A percentile compares a stretch with the other conserved stretches of the same genome.
Evolutionary conservation across 1,140 invertebrate species (phyloP).

Genomic region (Samia ricini): DNA sequence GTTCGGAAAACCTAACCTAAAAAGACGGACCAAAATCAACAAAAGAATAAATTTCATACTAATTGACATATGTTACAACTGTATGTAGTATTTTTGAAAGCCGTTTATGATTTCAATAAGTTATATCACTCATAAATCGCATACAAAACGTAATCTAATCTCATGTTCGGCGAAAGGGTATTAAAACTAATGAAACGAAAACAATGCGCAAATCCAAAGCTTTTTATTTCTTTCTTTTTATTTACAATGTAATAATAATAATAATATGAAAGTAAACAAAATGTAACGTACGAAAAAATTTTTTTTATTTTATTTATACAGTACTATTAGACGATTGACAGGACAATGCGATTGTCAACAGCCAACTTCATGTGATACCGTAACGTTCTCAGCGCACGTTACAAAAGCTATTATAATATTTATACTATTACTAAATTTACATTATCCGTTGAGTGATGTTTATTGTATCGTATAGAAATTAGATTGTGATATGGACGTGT

Average conservation of each 20-base stretch:
- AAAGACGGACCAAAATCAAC: no score
- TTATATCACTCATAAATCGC: no score
- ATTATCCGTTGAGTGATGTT: constrained; percentile 34
- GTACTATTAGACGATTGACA: constrained; percentile 21
- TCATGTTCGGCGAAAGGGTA: no score
- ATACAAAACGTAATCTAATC: no score
- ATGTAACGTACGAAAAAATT: constrained; percentile 68
- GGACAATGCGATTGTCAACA: background rate
- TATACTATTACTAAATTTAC: constrained; percentile 30
- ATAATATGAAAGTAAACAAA: constrained; percentile 74
- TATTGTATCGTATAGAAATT: constrained; percentile 28
- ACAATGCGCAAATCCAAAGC: constrained; percentile 69
- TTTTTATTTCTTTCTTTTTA: constrained; percentile 64
- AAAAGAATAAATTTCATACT: no score
- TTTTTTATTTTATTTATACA: constrained; percentile 67
- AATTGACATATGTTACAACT: no score
- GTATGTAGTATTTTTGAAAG: no score
- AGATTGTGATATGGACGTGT: constrained; percentile 46
- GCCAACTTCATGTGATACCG: background rate
- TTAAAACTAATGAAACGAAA: constrained; percentile 7
- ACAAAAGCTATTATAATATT: constrained; percentile 57
- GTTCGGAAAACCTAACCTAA: no score
- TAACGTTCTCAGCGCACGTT: constrained; percentile 33
- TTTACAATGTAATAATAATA: constrained; percentile 69
- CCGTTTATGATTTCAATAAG: no score